phyloP scores from a whole-genome alignment of 2,888 invertebrate genomes.

The Aleiodes leptofemur region DNA sequence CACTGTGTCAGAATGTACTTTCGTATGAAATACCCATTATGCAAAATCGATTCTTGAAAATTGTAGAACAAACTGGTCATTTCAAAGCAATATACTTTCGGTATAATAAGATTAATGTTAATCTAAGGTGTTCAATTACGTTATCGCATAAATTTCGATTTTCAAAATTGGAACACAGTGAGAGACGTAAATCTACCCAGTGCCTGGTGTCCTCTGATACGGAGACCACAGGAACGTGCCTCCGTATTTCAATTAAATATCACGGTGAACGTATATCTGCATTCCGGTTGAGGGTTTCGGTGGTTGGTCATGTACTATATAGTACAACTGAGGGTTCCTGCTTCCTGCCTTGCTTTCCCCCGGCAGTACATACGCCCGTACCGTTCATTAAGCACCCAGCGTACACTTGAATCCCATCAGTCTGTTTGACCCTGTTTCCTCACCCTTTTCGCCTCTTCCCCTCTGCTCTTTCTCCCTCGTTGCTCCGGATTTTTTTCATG shows the following conservation, averaged over 20 bases:
- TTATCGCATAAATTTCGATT: constrained; percentile 9
- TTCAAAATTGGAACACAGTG: constrained; percentile 30
- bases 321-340: constrained; percentile 29
- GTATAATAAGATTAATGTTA: constrained; percentile 3
- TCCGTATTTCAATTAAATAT: constrained; percentile 67
- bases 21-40: too few species aligned
- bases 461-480: constrained; percentile 6
- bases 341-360: not conserved
- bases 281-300: constrained; percentile 50
- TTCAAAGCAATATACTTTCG: not conserved
- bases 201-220: constrained; percentile 43
- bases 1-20: too few species aligned
- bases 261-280: constrained; percentile 63
- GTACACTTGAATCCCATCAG: constrained; percentile 30
- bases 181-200: constrained; percentile 38
- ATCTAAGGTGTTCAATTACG: constrained; percentile 18
- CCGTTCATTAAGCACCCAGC: constrained; percentile 57
- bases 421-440: constrained; percentile 14
- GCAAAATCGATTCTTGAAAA: too few species aligned
- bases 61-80: not conserved
- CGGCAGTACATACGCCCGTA: constrained; percentile 46
- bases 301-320: constrained; percentile 38
- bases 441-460: not conserved
- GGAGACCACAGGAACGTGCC: constrained; percentile 58
- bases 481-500: constrained; percentile 7